These are phyloP conservation scores for Garrulus glandarius DNA, from an alignment of 2,797 vertebrate species.

Conservation along the genomic window DNA sequence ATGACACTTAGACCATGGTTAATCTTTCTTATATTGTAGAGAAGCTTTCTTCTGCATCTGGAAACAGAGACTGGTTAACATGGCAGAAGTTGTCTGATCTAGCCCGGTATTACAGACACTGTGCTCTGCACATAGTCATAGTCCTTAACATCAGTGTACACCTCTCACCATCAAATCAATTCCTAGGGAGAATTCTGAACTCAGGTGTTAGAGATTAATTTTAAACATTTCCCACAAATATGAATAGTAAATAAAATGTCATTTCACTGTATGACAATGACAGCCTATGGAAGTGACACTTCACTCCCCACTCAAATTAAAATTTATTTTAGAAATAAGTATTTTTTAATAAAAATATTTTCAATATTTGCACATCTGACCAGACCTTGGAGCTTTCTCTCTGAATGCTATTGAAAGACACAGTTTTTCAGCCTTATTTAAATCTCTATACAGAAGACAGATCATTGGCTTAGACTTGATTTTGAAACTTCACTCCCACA, in stretches of 20 bases:
- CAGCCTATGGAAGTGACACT: background rate
- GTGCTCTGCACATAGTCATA: background rate
- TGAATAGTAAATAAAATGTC: background rate
- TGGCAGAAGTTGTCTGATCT: background rate
- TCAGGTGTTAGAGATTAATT: background rate
- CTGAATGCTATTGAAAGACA: background rate
- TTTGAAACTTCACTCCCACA: background rate
- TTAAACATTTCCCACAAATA: background rate
- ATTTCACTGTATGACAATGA: background rate
- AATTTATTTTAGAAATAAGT: background rate
- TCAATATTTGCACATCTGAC: background rate
- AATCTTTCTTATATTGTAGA: background rate
- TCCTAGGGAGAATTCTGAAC: background rate
- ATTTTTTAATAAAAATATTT: background rate
- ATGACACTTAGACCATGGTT: background rate
- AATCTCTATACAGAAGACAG: background rate
- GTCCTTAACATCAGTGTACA: background rate
- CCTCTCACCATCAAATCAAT: background rate
- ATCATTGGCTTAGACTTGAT: background rate
- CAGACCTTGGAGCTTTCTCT: background rate
- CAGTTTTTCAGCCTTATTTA: background rate
- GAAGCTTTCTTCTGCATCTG: background rate
- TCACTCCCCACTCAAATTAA: background rate
- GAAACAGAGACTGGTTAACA: background rate
- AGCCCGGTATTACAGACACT: background rate